These are phyloP conservation scores for Scaptomyza flava DNA, from an alignment of 2,888 invertebrate species.

Conservation along the genomic window DNA sequence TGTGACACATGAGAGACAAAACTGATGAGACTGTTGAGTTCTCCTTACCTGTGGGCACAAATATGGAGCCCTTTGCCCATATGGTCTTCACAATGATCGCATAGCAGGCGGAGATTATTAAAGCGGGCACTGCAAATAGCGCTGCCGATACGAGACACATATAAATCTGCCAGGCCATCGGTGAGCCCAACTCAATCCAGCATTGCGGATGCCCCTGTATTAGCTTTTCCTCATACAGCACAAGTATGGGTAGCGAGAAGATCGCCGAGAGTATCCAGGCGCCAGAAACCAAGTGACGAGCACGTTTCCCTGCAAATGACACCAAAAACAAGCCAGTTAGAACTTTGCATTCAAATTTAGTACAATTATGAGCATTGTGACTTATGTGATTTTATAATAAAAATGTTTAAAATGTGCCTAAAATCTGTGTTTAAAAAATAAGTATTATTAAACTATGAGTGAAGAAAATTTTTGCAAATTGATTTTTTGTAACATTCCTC, in stretches of 20 bases:
- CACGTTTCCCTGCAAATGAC: constrained; percentile 90
- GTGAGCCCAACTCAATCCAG: constrained; percentile 93
- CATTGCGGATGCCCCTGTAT: constrained; percentile 93
- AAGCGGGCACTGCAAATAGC: constrained; percentile 93
- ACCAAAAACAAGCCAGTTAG: neutral
- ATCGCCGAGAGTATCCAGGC: constrained; percentile 93
- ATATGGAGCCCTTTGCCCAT: constrained; percentile 89
- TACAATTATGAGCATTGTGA: too few species aligned
- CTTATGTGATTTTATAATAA: too few species aligned
- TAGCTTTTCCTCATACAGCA: constrained; percentile 91
- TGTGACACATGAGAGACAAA: constrained; percentile 15
- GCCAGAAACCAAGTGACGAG: constrained; percentile 90
- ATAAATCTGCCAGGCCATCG: constrained; percentile 93
- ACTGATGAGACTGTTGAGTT: neutral
- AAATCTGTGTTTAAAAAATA: too few species aligned
- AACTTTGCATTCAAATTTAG: neutral
- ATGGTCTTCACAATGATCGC: constrained; percentile 95
- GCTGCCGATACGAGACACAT: constrained; percentile 92
- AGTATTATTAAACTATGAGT: too few species aligned
- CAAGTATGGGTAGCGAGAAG: constrained; percentile 92
- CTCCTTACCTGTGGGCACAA: constrained; percentile 81
- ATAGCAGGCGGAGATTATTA: constrained; percentile 95
- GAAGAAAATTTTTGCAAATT: too few species aligned
- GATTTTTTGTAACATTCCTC: too few species aligned
- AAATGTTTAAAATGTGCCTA: too few species aligned